Evolutionary conservation across 2,113 vertebrate genomes (phyloP).

Genomic region (Microcebus jonahi): DNA sequence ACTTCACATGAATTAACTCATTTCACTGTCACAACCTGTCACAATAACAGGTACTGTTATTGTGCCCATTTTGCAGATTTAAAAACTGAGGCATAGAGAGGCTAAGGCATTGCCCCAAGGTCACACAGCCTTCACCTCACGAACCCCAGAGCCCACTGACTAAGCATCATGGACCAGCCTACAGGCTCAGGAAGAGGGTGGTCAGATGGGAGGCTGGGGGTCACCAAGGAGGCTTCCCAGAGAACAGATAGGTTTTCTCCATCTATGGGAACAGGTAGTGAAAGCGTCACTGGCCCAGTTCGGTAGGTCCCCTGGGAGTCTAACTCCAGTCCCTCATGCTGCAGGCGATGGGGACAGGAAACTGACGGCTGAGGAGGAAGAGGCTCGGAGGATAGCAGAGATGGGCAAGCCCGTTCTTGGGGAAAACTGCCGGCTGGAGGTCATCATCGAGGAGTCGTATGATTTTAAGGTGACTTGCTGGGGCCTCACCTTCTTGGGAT

Average conservation of each 20-base stretch:
- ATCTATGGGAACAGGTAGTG: not conserved
- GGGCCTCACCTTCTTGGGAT: not conserved
- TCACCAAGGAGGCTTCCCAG: not conserved
- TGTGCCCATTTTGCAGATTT: not conserved
- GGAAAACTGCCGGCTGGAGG: slow-evolving; percentile 93
- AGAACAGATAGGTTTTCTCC: not conserved
- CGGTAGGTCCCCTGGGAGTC: not conserved
- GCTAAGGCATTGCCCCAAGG: not conserved
- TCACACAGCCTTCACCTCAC: not conserved
- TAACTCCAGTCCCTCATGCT: slow-evolving; percentile 15
- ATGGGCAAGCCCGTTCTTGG: slow-evolving; percentile 96
- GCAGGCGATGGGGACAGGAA: slow-evolving; percentile 89
- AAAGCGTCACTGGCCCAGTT: not conserved
- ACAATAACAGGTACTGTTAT: not conserved
- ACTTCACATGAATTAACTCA: not conserved
- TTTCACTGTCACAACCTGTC: not conserved
- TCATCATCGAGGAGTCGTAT: slow-evolving; percentile 96
- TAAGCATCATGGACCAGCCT: not conserved
- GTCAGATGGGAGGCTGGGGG: not conserved
- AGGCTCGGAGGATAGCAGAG: slow-evolving; percentile 93
- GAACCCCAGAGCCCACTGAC: not conserved
- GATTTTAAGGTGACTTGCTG: slow-evolving; percentile 92
- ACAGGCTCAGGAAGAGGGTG: not conserved
- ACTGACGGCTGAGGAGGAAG: slow-evolving; percentile 91
- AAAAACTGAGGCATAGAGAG: not conserved